Evolutionary conservation across 2,888 invertebrate species (phyloP), one percentile per base, ranked within the genome.

Genomic region (Diabrotica balteata): DNA sequence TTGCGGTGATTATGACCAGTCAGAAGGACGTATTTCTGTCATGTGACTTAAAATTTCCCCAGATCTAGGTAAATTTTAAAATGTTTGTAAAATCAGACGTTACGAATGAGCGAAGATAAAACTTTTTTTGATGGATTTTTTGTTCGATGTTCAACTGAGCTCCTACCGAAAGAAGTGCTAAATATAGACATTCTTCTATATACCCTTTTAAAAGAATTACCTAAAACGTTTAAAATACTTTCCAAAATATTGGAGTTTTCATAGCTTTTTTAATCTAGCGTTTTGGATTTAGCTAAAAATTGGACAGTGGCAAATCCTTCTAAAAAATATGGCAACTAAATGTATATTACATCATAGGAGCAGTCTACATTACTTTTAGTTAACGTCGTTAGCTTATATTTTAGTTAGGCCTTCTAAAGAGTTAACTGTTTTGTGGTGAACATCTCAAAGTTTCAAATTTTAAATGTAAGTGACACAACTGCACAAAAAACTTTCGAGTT

Each of bases 351-450:
- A 47, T 49, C 51, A 51, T 58, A 63, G 67, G 69, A 72, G 74
- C 73, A 75, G 71, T 76, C 74, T 76, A 75, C 72, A 54, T 61
- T 66, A 66, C 60, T 62, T 52, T 63, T 53, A 51, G 58, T 62
- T 70, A 66, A 69, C 47, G 55, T 54, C 44, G 72, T 72, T 73
- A 76, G 77, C 82, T 82, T 82, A 82, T 75, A 79, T 76, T 71
- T 80, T 83, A 83, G 75, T 83, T 83, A 83, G 83, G 83, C 83
- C 83, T 81, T 81, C 82, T 82, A 81, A 71, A 79, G 80, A 81
- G 77, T 78, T 80, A 79, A 79, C 44, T 59, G 9, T 59, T 49
- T 59, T 7, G 46, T 75, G 74, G 58, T 67, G 71, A 68, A 63
- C 50, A 72, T 75, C 70, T 66, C 66, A 66, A 64, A 57, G 32